These are phyloP conservation scores for Zoanthus sansibaricus DNA, from an alignment of 92 coral and sea anemone species.

Conservation along the genomic window DNA sequence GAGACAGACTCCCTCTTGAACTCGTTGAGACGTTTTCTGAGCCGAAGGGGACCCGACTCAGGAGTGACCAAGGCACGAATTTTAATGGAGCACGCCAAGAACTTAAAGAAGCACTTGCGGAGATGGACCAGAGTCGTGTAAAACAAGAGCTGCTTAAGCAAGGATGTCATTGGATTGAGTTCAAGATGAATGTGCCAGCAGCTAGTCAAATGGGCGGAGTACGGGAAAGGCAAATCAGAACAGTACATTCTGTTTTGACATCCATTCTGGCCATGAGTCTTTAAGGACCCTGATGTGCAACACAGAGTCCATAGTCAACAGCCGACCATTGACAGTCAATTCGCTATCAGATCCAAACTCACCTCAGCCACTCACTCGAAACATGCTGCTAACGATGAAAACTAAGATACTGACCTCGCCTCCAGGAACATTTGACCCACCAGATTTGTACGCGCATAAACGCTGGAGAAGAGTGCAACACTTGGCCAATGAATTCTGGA, in stretches of 20 bases:
- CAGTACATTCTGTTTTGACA: slow-evolving; percentile 36
- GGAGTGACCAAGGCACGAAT: slow-evolving; percentile 48
- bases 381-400: slow-evolving; percentile 46
- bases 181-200: slow-evolving; percentile 44
- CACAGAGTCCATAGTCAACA: slow-evolving; percentile 46
- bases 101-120: slow-evolving; percentile 17
- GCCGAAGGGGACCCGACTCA: slow-evolving; percentile 61
- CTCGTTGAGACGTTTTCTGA: slow-evolving; percentile 56
- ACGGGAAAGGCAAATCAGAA: slow-evolving; percentile 34
- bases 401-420: slow-evolving; percentile 35
- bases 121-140: slow-evolving; percentile 9
- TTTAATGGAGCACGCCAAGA: slow-evolving; percentile 48
- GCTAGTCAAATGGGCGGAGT: slow-evolving; percentile 61
- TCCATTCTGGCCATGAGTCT: slow-evolving; percentile 23
- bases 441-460: slow-evolving; percentile 4
- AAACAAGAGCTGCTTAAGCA: neutral
- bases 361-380: slow-evolving; percentile 36
- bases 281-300: slow-evolving; percentile 57
- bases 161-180: slow-evolving; percentile 46
- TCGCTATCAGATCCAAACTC: slow-evolving; percentile 30
- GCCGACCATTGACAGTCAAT: slow-evolving; percentile 50
- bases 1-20: slow-evolving; percentile 68
- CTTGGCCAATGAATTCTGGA: slow-evolving; percentile 39
- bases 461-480: slow-evolving; percentile 47
- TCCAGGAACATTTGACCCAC: slow-evolving; percentile 40